Evolutionary conservation across 2,888 invertebrate genomes (phyloP).

Genomic region (Andrena trimmerana): DNA sequence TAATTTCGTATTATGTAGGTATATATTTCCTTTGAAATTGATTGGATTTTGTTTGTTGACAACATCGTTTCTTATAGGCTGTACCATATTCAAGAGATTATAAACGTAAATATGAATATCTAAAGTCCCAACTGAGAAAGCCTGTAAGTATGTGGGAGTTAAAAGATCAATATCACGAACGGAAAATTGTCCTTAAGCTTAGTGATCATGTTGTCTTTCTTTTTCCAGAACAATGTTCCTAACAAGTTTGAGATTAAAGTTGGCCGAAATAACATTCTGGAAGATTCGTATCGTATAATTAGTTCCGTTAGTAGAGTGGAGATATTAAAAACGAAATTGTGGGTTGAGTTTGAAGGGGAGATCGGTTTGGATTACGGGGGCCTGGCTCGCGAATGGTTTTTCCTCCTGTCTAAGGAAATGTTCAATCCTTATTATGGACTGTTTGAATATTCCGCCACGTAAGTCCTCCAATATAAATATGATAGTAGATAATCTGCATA

Average conservation of each 20-base stretch:
- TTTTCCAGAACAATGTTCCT: conserved; percentile 94
- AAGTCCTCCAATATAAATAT: conserved; percentile 83
- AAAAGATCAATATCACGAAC: not conserved
- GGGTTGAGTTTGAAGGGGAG: conserved; percentile 99
- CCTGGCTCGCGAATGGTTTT: conserved; percentile 99
- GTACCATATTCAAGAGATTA: conserved; percentile 99
- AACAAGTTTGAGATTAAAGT: conserved; percentile 99
- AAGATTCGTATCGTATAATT: conserved; percentile 98
- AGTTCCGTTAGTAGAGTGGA: conserved; percentile 96
- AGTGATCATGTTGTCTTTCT: conserved; percentile 65
- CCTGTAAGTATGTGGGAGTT: conserved; percentile 88
- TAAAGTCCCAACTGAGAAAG: conserved; percentile 97
- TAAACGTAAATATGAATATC: conserved; percentile 99
- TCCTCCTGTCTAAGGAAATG: conserved; percentile 99
- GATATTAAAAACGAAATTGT: conserved; percentile 97
- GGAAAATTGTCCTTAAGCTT: not conserved
- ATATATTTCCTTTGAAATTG: too few relatives aligned
- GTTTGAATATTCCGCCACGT: conserved; percentile 99
- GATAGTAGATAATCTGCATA: not conserved
- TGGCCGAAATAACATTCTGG: conserved; percentile 95
- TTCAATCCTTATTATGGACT: conserved; percentile 99
- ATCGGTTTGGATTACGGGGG: conserved; percentile 98
- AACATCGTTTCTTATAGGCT: conserved; percentile 87
- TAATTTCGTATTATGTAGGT: not conserved
- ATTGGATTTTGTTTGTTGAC: not conserved